Conservation (phyloP, 2,888 invertebrate genomes). For the Tholera decimalis region DNA sequence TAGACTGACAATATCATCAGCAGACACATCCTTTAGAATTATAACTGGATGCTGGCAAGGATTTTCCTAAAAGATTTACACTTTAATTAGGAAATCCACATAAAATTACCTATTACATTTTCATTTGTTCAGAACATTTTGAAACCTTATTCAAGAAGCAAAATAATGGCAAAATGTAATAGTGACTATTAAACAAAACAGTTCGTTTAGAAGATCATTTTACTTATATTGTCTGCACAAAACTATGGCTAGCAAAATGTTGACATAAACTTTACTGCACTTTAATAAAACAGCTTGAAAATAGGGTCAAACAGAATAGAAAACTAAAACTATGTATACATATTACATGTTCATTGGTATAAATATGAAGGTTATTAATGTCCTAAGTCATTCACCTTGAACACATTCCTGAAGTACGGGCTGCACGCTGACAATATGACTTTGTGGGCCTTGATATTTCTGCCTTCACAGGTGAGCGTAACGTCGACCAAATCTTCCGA, state of each 20-base stretch:
- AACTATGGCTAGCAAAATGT: slow-evolving; percentile 26
- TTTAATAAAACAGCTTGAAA: slow-evolving; percentile 44
- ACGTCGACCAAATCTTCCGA: slow-evolving; percentile 94
- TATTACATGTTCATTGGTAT: slow-evolving; percentile 71
- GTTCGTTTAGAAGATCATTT: neutral
- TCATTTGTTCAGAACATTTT: neutral
- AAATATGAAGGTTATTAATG: slow-evolving; percentile 87
- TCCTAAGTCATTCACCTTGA: slow-evolving; percentile 92
- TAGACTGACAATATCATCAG: slow-evolving; percentile 93
- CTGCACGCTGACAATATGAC: slow-evolving; percentile 94
- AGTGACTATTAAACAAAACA: neutral
- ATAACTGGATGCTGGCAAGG: slow-evolving; percentile 94
- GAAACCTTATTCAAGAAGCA: neutral
- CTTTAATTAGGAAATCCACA: neutral
- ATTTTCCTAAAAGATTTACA: slow-evolving; percentile 90
- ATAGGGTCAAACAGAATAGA: slow-evolving; percentile 57
- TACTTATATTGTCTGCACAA: neutral
- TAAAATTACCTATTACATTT: neutral
- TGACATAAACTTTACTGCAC: slow-evolving; percentile 45
- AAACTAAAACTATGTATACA: slow-evolving; percentile 49
- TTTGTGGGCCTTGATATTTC: slow-evolving; percentile 94
- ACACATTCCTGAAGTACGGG: slow-evolving; percentile 94
- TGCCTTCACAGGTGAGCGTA: slow-evolving; percentile 94
- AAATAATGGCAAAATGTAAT: neutral
- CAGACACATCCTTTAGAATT: slow-evolving; percentile 93